These are phyloP conservation scores for Ibidorhyncha struthersii DNA, from an alignment of 2,113 vertebrate species.

Conservation along the genomic window DNA sequence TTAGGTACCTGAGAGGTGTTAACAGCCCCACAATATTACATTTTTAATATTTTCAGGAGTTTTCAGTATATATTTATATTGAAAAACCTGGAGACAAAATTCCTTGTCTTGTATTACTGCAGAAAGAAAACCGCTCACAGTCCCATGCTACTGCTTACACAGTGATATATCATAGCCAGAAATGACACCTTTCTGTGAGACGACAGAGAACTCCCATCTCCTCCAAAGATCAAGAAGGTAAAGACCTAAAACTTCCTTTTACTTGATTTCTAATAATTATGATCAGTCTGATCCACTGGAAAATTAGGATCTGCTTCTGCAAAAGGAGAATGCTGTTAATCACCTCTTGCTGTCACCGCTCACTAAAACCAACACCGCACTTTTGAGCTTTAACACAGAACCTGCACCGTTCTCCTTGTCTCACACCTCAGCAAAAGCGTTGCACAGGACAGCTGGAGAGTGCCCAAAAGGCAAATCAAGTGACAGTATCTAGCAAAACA, in stretches of 20 bases:
- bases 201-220: background rate
- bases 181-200: background rate
- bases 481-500: background rate
- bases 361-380: background rate
- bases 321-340: background rate
- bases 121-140: background rate
- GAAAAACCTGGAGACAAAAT: background rate
- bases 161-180: rapidly evolving
- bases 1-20: background rate
- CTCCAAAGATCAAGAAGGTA: background rate
- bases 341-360: background rate
- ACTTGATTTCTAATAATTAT: background rate
- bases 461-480: background rate
- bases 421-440: background rate
- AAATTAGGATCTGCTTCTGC: background rate
- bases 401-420: background rate
- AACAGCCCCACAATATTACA: background rate
- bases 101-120: background rate
- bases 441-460: background rate
- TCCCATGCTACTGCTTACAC: rapidly evolving
- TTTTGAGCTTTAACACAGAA: background rate
- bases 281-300: background rate
- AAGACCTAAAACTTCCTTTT: background rate
- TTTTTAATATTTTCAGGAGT: background rate
- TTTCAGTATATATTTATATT: background rate